These are phyloP conservation scores for Isoperla grammatica DNA, from an alignment of 2,888 invertebrate species.

Conservation along the genomic window DNA sequence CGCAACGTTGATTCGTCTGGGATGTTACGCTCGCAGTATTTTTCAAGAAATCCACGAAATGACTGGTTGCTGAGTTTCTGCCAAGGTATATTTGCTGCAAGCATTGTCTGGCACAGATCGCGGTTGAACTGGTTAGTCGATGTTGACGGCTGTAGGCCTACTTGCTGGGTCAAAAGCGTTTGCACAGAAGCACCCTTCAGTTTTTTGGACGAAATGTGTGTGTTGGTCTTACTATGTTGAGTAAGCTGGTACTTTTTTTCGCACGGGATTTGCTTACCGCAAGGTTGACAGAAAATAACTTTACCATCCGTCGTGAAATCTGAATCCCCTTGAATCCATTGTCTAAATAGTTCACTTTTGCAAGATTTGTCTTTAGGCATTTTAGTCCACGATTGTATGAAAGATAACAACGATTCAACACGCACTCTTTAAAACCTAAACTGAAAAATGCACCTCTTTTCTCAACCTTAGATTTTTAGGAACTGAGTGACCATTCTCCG, in stretches of 20 bases:
- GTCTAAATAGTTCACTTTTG: neutral
- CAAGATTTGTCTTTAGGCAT: neutral
- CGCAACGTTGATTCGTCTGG: neutral
- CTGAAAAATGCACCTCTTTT: too few species aligned
- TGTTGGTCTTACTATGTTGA: neutral
- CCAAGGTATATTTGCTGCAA: neutral
- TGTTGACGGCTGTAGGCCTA: neutral
- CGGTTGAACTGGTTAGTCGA: neutral
- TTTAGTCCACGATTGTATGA: too few species aligned
- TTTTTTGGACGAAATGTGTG: too few species aligned
- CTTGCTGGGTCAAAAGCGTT: too few species aligned
- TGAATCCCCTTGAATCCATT: neutral
- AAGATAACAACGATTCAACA: too few species aligned
- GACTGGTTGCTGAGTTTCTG: neutral
- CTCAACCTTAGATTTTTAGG: too few species aligned
- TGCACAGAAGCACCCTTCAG: too few species aligned
- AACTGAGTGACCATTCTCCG: too few species aligned
- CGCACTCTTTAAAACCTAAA: too few species aligned
- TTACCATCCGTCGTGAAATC: neutral
- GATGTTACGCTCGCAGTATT: neutral
- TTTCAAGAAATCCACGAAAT: neutral
- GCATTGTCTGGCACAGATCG: neutral
- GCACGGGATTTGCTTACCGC: neutral
- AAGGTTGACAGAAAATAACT: constrained; percentile 1
- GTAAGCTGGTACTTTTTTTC: neutral